Evolutionary conservation across 2,797 vertebrate species (phyloP), one percentile per base, ranked within the genome.

Genomic region (Lepilemur septentrionalis): DNA sequence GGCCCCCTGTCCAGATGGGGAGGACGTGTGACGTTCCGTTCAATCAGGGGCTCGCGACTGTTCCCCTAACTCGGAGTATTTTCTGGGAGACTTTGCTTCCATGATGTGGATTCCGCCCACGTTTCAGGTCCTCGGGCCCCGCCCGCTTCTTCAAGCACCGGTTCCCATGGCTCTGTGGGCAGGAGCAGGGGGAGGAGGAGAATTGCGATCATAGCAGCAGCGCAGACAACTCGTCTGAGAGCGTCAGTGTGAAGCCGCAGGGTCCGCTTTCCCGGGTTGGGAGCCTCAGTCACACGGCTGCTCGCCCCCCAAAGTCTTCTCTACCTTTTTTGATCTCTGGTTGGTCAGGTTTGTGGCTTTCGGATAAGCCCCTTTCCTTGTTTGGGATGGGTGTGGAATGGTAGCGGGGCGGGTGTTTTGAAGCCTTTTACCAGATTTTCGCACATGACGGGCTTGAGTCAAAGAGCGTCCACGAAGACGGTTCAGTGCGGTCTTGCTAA

Each of bases 271-370:
- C 20, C 69, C 28, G 23, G 41, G 6, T 2, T 3, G 11, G 35
- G 28, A 28, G 6, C n/a, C n/a, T 5, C 2, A 0, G 52, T 20
- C 4, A 2, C 10, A 0, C 2, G 2, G 30, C 2, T 2, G 0
- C 55, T 11, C 12, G 17, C 15, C 0, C 2, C n/a, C 28, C 11
- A 35, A n/a, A 43, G 12, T 48, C 52, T 13, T 35, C 48, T 32
- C 5, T 12, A 30, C 13, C 15, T 7, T n/a, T 43, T 43, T 15
- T 28, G 20, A 25, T 67, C 41, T 22, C 25, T 12, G 2, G 20
- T 10, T 1, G 65, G 22, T 11, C 41, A 25, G 20, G 11, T 22
- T 22, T 5, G 0, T 8, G 3, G 30, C 63, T 59, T 28, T 15
- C 0, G 35, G 63, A 35, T 35, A 5, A 28, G 50, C 12, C 1